Evolutionary conservation across 2,797 vertebrate species (phyloP).

Genomic region (Urocyon cinereoargenteus): DNA sequence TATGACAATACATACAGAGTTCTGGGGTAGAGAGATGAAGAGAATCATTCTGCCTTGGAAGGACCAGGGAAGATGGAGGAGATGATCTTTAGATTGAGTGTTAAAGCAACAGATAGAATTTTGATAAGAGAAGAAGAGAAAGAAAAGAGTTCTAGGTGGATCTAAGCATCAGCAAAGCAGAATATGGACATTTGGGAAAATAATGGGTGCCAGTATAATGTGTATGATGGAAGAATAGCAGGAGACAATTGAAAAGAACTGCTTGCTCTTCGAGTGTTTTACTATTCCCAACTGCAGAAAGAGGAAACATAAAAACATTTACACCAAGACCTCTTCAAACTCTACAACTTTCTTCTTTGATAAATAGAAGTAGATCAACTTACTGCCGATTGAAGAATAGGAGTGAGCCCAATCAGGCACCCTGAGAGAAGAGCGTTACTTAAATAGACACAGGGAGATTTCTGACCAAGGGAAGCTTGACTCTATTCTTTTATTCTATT

Average conservation of each 20-base stretch:
- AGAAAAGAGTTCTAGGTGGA: not conserved
- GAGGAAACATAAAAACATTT: not conserved
- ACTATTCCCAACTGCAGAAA: not conserved
- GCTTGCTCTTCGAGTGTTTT: not conserved
- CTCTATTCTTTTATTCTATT: not conserved
- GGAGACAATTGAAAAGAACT: not conserved
- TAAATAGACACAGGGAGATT: not conserved
- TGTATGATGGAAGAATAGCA: not conserved
- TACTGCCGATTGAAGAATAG: not conserved
- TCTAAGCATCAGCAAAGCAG: accelerated
- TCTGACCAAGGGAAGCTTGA: not conserved
- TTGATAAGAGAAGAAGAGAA: not conserved
- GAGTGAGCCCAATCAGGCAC: not conserved
- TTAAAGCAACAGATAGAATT: not conserved
- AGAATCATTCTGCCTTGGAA: not conserved
- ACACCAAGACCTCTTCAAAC: not conserved
- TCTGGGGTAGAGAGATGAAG: not conserved
- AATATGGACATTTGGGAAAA: too few species aligned
- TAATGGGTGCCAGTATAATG: accelerated
- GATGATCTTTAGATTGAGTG: not conserved
- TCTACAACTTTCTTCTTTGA: not conserved
- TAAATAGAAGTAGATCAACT: not conserved
- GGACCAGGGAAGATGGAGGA: not conserved
- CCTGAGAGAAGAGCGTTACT: not conserved
- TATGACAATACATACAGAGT: accelerated